A percentile compares a stretch with the other conserved stretches of the same genome.
Conservation (phyloP, 2,797 vertebrate species). For the Myiotriccus ornatus region DNA sequence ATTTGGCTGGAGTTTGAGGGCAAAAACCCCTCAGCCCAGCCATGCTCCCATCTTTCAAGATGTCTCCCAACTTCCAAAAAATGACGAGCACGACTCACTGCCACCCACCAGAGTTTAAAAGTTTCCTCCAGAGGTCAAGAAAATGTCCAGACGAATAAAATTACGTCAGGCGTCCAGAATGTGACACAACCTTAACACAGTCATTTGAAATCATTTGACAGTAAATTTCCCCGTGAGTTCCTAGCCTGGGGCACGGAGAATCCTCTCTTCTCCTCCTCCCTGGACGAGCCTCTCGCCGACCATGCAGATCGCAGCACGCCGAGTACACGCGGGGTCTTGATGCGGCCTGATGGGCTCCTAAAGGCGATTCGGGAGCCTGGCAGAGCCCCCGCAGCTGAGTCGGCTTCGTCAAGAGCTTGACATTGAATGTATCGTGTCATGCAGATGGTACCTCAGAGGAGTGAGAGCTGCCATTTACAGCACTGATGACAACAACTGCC, state of each 20-base stretch:
- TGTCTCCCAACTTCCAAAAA: not conserved
- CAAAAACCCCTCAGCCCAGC: not conserved
- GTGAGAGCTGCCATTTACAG: constrained; percentile 88
- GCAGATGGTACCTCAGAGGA: constrained; percentile 75
- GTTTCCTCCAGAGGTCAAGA: constrained; percentile 71
- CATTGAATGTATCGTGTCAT: constrained; percentile 82
- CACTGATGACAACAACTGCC: constrained; percentile 77
- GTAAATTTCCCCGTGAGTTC: constrained; percentile 78
- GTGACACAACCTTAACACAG: constrained; percentile 78
- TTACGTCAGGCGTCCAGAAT: constrained; percentile 65
- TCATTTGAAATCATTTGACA: constrained; percentile 81
- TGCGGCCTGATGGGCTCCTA: constrained; percentile 78
- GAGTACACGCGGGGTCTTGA: constrained; percentile 47
- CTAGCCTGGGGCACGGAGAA: constrained; percentile 69
- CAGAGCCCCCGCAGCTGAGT: constrained; percentile 69
- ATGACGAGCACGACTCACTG: not conserved
- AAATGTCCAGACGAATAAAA: constrained; percentile 78
- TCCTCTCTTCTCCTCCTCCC: constrained; percentile 51
- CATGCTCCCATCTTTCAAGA: not conserved
- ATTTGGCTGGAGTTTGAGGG: not conserved
- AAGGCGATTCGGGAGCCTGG: constrained; percentile 78
- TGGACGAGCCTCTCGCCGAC: constrained; percentile 62
- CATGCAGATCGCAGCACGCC: constrained; percentile 54
- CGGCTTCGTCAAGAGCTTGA: constrained; percentile 83
- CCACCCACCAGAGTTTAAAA: constrained; percentile 60